Evolutionary conservation across 2,888 invertebrate genomes (phyloP), one percentile per base, ranked within the genome.

Genomic region (Lasius platythorax): DNA sequence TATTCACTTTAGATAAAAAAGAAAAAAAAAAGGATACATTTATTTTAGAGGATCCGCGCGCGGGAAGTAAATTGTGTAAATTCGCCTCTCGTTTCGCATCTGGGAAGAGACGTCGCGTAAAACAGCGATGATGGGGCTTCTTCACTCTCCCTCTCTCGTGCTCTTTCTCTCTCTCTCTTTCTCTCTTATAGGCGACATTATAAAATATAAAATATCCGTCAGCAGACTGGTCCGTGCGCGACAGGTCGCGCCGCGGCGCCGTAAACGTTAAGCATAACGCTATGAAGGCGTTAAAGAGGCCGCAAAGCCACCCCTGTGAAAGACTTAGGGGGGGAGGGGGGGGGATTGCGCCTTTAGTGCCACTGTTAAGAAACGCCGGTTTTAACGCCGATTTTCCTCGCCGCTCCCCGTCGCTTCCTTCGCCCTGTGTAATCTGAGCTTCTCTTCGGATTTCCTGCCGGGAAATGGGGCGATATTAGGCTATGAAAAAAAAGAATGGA

Each of bases 191-290:
- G 63, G 33, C 18, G 85, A 78, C 84, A 91, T 88, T 89, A 87
- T 88, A 90, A 91, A 91, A 91, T 91, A 91, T 90, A 91, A 91
- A 88, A 90, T 88, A 88, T 87, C 85, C 86, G 82, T 85, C 84
- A 75, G 37, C 23, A 50, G 85, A 85, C 85, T 87, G 85, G 85
- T 58, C 79, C 23, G 72, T 58, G 72, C 63, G 82, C 61, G 72
- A 63, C 67, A 12, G 66, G 61, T 72, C 74, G 73, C 66, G 67
- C 56, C 74, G 78, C 67, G 76, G 46, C 63, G 70, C 75, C 87
- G 85, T 88, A 89, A 91, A 89, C 84, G 83, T 88, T 88, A 88
- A 87, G 63, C 82, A 84, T 68, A 82, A 85, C 86, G 87, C 87
- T 86, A 89, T 76, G 81, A 68, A 76, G 53, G 74, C 82, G 85